Conservation (phyloP, 2,113 vertebrate species). For the Pomatorhinus ruficollis region DNA sequence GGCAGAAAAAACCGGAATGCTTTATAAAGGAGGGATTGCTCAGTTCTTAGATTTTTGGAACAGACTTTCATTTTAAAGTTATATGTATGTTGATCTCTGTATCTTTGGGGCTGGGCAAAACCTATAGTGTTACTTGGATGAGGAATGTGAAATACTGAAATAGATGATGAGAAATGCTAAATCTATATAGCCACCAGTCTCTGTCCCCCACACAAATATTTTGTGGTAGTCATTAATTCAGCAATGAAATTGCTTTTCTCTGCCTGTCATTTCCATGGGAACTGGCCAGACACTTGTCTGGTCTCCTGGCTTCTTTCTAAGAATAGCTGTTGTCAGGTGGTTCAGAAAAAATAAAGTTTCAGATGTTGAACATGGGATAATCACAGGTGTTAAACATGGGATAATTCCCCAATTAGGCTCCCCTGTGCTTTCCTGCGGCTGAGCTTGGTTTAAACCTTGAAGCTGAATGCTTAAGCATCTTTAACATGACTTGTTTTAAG, state of each 20-base stretch:
- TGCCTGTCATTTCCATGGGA: not conserved
- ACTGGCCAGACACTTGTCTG: not conserved
- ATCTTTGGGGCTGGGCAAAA: not conserved
- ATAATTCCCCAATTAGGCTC: not conserved
- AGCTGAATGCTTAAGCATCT: not conserved
- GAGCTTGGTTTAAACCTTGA: not conserved
- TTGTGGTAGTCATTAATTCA: not conserved
- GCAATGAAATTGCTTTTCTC: not conserved
- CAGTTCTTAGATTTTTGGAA: not conserved
- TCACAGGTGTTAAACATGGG: not conserved
- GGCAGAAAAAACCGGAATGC: not conserved
- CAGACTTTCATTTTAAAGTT: not conserved
- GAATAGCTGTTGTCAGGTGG: not conserved
- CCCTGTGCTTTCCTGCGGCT: not conserved
- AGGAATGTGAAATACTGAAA: not conserved
- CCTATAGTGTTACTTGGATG: not conserved
- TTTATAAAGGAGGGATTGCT: not conserved
- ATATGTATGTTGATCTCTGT: fast-evolving
- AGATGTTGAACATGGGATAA: not conserved
- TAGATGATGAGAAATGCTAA: not conserved
- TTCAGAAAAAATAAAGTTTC: not conserved
- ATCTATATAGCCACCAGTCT: fast-evolving
- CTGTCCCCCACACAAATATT: not conserved
- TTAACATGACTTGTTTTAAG: not conserved
- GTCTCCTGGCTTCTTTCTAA: not conserved